Percentiles rank a stretch among this genome's conserved stretches.
Evolutionary conservation across 2,113 vertebrate genomes (phyloP).

Genomic region (Poeciliopsis retropinna): DNA sequence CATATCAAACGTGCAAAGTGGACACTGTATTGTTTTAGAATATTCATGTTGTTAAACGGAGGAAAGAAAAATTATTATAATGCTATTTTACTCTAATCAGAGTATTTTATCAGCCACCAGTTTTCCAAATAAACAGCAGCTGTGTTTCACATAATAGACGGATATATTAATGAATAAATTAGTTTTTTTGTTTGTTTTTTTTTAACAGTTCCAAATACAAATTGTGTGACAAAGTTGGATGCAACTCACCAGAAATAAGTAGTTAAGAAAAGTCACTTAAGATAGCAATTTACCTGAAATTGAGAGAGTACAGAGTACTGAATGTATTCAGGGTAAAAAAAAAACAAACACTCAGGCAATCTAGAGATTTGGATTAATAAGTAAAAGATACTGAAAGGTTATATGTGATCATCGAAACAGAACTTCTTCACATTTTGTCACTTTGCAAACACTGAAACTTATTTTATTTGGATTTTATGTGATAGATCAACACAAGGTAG

Average conservation of each 20-base stretch:
- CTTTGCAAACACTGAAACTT: too few species aligned
- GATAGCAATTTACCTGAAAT: neutral
- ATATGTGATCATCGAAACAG: too few species aligned
- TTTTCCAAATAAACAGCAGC: neutral
- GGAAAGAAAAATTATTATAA: neutral
- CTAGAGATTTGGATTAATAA: constrained; percentile 1
- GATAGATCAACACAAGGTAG: neutral
- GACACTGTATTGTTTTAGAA: neutral
- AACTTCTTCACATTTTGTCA: neutral
- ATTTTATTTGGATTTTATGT: neutral
- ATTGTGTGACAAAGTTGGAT: neutral
- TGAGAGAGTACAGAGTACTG: neutral
- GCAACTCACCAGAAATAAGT: neutral
- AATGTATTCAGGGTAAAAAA: constrained; percentile 8
- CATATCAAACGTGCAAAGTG: neutral
- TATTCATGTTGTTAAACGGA: neutral
- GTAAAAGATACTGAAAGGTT: neutral
- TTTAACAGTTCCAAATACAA: neutral
- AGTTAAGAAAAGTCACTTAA: neutral
- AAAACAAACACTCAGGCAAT: constrained; percentile 15
- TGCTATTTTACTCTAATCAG: neutral
- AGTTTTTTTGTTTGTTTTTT: too few species aligned
- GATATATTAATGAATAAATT: neutral
- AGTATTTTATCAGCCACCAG: neutral
- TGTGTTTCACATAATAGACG: neutral